These are phyloP conservation scores for Leptopilina boulardi DNA, from an alignment of 1,140 invertebrate genomes.

Conservation along the genomic window DNA sequence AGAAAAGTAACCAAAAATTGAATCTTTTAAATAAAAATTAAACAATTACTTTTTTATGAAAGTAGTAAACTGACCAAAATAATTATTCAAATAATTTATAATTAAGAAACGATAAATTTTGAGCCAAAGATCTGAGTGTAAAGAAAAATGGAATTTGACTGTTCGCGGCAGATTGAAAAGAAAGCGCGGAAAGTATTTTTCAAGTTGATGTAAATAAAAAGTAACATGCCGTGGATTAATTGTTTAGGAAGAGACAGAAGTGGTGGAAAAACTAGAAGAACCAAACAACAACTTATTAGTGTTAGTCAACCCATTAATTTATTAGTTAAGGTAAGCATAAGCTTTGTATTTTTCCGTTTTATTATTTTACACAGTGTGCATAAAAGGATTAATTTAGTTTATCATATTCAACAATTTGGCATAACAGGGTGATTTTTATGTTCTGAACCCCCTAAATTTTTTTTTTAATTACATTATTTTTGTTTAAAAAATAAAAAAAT, in stretches of 20 bases:
- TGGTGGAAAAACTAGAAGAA: constrained; percentile 66
- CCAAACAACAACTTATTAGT: constrained; percentile 70
- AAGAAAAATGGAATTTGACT: constrained; percentile 33
- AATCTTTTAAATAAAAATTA: background rate
- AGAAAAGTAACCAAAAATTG: constrained; percentile 27
- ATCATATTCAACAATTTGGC: too few species aligned
- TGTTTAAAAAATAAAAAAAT: too few species aligned
- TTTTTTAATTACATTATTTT: too few species aligned
- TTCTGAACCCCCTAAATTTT: too few species aligned
- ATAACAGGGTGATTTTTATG: too few species aligned
- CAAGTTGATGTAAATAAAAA: constrained; percentile 45
- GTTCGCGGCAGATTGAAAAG: constrained; percentile 38
- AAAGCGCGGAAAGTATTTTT: constrained; percentile 34
- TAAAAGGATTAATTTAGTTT: too few species aligned
- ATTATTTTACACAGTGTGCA: too few species aligned
- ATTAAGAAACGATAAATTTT: background rate
- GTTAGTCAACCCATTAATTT: constrained; percentile 75
- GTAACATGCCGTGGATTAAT: constrained; percentile 75
- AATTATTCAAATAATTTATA: background rate
- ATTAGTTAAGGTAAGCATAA: constrained; percentile 69
- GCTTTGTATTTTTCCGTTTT: too few species aligned
- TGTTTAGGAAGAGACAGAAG: constrained; percentile 72
- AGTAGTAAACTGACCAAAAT: background rate
- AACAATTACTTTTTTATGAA: background rate
- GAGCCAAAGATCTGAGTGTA: background rate